phyloP scores from a whole-genome alignment of 2,113 vertebrate genomes.

The Ceyx melanurus region DNA sequence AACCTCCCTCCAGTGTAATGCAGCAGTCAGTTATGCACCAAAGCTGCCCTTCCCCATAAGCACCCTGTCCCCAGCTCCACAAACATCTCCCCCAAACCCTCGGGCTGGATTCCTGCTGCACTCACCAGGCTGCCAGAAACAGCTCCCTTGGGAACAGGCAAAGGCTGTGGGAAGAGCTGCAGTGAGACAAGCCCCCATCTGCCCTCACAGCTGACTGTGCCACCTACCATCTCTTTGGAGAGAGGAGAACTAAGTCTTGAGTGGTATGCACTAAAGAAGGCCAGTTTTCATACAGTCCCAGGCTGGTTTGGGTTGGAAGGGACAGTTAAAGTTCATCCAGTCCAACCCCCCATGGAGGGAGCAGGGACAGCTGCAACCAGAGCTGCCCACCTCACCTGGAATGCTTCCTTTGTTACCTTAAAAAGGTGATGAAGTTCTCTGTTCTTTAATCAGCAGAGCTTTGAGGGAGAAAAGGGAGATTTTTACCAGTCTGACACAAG shows the following conservation, averaged over 20 bases:
- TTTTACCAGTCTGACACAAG: not conserved
- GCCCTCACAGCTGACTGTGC: fast-evolving
- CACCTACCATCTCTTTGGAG: not conserved
- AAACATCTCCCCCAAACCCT: not conserved
- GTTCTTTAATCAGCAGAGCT: not conserved
- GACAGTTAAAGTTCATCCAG: not conserved
- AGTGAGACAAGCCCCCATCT: not conserved
- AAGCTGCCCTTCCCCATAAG: not conserved
- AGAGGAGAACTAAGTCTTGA: not conserved
- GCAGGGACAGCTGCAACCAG: not conserved
- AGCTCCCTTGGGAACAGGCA: not conserved
- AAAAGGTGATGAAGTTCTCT: not conserved
- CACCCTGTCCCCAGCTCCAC: not conserved
- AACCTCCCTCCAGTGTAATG: not conserved
- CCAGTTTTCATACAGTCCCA: not conserved
- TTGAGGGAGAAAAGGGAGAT: not conserved
- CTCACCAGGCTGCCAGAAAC: not conserved
- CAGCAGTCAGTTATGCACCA: not conserved
- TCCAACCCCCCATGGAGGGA: not conserved
- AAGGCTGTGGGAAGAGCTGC: not conserved
- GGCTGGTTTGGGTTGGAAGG: not conserved
- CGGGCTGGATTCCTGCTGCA: not conserved
- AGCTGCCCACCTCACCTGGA: not conserved
- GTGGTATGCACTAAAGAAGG: not conserved
- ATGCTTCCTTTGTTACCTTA: not conserved